These are phyloP conservation scores for Tokudaia tokunoshimensis DNA, from an alignment of 2,797 vertebrate genomes.

Conservation along the genomic window DNA sequence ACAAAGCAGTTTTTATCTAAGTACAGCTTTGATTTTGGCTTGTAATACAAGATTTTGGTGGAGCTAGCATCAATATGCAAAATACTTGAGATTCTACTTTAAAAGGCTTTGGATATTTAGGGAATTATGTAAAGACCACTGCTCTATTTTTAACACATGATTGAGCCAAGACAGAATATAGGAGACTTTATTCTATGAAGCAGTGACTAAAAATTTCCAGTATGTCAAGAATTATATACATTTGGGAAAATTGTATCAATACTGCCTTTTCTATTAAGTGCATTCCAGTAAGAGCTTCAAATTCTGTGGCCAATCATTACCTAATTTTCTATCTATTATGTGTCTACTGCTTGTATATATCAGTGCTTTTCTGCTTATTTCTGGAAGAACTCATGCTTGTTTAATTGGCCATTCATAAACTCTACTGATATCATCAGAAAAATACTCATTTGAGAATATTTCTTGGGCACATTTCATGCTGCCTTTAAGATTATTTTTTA, in stretches of 20 bases:
- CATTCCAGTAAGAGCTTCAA: conserved; percentile 48
- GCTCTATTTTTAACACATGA: conserved; percentile 54
- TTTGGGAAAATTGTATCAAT: background rate
- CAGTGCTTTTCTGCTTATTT: conserved; percentile 43
- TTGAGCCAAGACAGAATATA: conserved; percentile 19
- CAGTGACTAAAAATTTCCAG: conserved; percentile 36
- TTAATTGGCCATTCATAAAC: conserved; percentile 23
- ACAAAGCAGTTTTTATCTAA: conserved; percentile 31
- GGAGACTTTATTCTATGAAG: conserved; percentile 43
- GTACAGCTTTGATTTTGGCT: conserved; percentile 57
- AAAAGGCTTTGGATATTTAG: conserved; percentile 44
- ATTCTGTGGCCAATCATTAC: conserved; percentile 33
- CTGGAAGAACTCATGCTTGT: conserved; percentile 4
- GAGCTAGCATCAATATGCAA: background rate
- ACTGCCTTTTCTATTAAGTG: conserved; percentile 27
- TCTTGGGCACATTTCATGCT: conserved; percentile 40
- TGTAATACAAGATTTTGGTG: conserved; percentile 23
- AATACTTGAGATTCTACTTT: background rate
- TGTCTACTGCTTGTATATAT: background rate
- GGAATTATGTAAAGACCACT: conserved; percentile 9
- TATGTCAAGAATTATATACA: conserved; percentile 37
- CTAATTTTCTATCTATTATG: conserved; percentile 14
- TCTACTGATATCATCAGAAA: conserved; percentile 10
- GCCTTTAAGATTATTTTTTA: conserved; percentile 34
- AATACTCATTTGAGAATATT: conserved; percentile 7